Evolutionary conservation across 2,113 vertebrate genomes (phyloP).

Genomic region (Gobiocypris rarus): DNA sequence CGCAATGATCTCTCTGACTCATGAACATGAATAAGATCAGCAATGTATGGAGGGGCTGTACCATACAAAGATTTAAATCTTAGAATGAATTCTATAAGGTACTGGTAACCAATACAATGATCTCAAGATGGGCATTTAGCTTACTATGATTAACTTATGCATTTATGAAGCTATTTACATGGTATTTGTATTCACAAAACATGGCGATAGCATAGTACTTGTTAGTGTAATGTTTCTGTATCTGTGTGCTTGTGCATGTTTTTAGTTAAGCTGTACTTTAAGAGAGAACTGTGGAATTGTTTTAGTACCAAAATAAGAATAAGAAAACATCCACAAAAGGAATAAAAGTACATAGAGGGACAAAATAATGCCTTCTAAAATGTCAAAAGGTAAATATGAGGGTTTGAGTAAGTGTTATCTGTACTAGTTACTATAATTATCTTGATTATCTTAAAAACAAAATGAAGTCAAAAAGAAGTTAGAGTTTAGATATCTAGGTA

Average conservation of each 20-base stretch:
- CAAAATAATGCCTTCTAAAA: not conserved
- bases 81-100: not conserved
- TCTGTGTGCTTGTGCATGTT: not conserved
- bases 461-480: not conserved
- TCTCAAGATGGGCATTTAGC: too few species aligned
- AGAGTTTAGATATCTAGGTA: not conserved
- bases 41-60: not conserved
- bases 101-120: too few species aligned
- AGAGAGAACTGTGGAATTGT: not conserved
- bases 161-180: not conserved
- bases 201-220: not conserved
- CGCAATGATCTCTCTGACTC: not conserved
- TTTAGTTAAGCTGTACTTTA: not conserved
- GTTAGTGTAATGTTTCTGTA: not conserved
- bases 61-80: not conserved
- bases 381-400: not conserved
- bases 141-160: too few species aligned
- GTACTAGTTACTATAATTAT: not conserved
- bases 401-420: not conserved
- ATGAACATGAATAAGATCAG: not conserved
- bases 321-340: not conserved
- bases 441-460: slow-evolving; percentile 4
- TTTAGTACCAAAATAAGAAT: not conserved
- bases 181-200: not conserved
- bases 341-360: not conserved